phyloP scores from a whole-genome alignment of 2,113 vertebrate genomes.

The Neolamprologus ventralis region DNA sequence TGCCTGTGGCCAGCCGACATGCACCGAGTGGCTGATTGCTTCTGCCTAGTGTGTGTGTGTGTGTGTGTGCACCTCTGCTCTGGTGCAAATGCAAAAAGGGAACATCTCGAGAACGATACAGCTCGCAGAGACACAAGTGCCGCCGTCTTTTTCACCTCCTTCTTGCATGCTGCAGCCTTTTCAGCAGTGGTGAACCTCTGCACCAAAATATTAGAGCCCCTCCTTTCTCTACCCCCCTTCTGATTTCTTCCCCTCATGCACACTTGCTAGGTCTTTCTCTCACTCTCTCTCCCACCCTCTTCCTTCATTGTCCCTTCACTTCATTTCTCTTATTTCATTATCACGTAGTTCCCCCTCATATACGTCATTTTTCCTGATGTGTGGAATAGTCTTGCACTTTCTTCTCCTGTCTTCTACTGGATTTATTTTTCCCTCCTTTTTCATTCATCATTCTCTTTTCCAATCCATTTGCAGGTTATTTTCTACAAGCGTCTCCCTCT shows the following conservation, averaged over 20 bases:
- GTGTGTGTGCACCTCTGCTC: background rate
- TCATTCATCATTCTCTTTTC: background rate
- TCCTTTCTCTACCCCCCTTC: background rate
- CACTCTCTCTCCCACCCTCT: background rate
- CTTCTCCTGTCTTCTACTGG: background rate
- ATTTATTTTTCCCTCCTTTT: background rate
- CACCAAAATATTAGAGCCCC: slow-evolving; percentile 54
- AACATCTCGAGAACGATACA: background rate
- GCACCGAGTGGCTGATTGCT: slow-evolving; percentile 1
- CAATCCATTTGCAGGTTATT: background rate
- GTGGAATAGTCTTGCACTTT: background rate
- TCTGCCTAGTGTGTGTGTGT: background rate
- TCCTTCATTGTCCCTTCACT: background rate
- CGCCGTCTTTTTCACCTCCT: slow-evolving; percentile 8
- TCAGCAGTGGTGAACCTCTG: slow-evolving; percentile 46
- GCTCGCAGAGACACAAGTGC: background rate
- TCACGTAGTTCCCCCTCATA: background rate
- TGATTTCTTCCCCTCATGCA: background rate
- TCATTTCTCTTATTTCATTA: background rate
- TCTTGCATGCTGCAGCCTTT: slow-evolving; percentile 33
- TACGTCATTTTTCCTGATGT: background rate
- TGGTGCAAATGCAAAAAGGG: background rate
- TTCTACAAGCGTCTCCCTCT: background rate
- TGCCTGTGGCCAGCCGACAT: slow-evolving; percentile 1
- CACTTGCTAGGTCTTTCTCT: background rate